A percentile compares a stretch with the other conserved stretches of the same genome.
Evolutionary conservation across 2,888 invertebrate species (phyloP).

Genomic region (Campoplex nolae): DNA sequence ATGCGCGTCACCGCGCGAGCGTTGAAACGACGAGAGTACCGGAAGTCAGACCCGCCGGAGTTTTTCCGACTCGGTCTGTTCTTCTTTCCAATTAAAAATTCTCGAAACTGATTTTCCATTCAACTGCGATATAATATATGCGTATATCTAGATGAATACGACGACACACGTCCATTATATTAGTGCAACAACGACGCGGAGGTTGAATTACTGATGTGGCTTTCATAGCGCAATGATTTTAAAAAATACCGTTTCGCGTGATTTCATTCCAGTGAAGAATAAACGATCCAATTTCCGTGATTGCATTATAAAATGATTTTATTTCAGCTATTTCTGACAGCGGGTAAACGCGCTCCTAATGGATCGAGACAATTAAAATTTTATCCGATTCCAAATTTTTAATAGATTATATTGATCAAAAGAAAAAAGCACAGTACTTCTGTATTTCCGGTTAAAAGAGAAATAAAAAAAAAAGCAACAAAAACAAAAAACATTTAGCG

Average conservation of each 20-base stretch:
- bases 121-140: neutral
- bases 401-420: neutral
- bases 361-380: neutral
- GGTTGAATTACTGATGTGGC: neutral
- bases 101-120: constrained; percentile 1
- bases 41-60: constrained; percentile 57
- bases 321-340: neutral
- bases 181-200: neutral
- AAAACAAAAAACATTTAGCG: neutral
- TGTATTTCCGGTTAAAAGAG: neutral
- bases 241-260: neutral
- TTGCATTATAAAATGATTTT: neutral
- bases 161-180: neutral
- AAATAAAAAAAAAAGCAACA: neutral
- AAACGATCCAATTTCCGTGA: neutral
- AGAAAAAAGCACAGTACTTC: neutral
- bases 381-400: neutral
- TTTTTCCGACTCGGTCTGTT: constrained; percentile 28
- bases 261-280: neutral
- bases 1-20: constrained; percentile 75
- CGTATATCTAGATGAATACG: neutral
- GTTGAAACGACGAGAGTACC: constrained; percentile 75
- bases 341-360: too few species aligned
- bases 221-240: neutral
- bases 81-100: constrained; percentile 17